Evolutionary conservation across 2,888 invertebrate species (phyloP).

Genomic region (Eupithecia subumbrata): DNA sequence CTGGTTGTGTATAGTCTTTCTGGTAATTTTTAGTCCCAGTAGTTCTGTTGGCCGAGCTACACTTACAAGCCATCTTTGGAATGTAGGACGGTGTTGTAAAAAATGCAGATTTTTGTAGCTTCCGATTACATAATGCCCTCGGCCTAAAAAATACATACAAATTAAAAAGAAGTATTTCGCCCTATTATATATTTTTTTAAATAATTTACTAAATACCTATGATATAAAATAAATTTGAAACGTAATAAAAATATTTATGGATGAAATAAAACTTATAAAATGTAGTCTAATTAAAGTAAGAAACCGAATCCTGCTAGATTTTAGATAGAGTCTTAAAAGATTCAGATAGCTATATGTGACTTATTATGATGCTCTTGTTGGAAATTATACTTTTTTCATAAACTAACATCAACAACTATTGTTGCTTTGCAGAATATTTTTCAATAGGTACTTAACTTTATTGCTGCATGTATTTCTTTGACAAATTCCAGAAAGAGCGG

Average conservation of each 20-base stretch:
- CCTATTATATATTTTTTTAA: not conserved
- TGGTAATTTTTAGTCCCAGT: not conserved
- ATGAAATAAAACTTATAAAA: not conserved
- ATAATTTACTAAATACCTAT: too few species aligned
- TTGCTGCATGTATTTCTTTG: not conserved
- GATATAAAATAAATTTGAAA: too few species aligned
- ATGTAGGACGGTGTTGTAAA: constrained; percentile 16
- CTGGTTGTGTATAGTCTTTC: not conserved
- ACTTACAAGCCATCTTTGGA: not conserved
- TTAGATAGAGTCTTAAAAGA: not conserved
- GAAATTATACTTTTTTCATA: not conserved
- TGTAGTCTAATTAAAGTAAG: not conserved
- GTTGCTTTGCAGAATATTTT: too few species aligned
- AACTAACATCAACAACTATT: not conserved
- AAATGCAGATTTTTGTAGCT: constrained; percentile 20
- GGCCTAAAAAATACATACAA: constrained; percentile 1
- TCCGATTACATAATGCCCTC: constrained; percentile 26
- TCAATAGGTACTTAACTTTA: not conserved
- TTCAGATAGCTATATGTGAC: too few species aligned
- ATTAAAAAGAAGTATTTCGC: not conserved
- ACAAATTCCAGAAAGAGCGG: not conserved
- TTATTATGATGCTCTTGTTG: not conserved
- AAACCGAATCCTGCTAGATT: not conserved
- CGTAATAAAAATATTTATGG: not conserved
- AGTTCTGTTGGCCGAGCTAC: not conserved